Evolutionary conservation across 2,888 invertebrate genomes (phyloP).

Genomic region (Nomada goodeniana): DNA sequence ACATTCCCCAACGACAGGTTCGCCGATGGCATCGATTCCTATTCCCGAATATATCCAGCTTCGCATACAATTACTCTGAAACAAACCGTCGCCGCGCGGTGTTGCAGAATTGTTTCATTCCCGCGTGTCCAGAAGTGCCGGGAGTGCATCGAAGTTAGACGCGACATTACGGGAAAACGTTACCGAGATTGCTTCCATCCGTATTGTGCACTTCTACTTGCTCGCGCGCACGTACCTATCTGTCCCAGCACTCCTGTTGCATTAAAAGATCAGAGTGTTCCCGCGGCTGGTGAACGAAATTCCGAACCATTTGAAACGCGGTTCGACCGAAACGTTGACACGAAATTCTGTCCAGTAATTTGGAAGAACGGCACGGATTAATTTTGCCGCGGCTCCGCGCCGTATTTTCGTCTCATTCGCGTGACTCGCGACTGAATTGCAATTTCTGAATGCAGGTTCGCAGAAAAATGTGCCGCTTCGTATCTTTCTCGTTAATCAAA

Average conservation of each 20-base stretch:
- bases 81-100: neutral
- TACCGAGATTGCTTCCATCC: conserved; percentile 26
- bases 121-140: conserved; percentile 1
- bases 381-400: too few species aligned
- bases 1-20: neutral
- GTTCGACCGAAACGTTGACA: conserved; percentile 26
- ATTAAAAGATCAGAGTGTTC: conserved; percentile 53
- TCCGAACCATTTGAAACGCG: conserved; percentile 33
- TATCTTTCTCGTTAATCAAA: too few species aligned
- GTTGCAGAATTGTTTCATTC: neutral
- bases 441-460: too few species aligned
- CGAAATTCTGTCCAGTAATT: neutral
- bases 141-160: conserved; percentile 15
- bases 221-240: neutral
- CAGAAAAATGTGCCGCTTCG: too few species aligned
- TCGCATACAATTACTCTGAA: neutral
- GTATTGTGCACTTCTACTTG: neutral
- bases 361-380: too few species aligned
- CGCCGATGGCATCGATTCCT: conserved; percentile 31
- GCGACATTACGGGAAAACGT: conserved; percentile 27
- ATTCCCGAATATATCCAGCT: conserved; percentile 14
- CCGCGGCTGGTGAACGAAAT: conserved; percentile 34
- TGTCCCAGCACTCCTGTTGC: conserved; percentile 27
- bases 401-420: too few species aligned
- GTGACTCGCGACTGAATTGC: too few species aligned